phyloP scores from a whole-genome alignment of 2,888 invertebrate species.

The Chydorus sphaericus region DNA sequence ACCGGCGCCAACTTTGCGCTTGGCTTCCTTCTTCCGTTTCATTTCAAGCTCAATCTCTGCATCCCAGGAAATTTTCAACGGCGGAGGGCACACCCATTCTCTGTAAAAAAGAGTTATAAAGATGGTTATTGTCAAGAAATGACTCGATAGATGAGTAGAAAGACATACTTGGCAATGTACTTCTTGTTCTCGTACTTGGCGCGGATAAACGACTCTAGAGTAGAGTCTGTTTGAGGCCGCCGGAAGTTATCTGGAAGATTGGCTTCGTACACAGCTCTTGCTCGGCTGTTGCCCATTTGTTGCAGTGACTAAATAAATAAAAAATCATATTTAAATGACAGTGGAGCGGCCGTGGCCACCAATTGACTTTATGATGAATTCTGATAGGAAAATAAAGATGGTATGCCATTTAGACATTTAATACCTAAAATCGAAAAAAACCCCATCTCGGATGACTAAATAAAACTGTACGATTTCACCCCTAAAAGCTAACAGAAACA shows the following conservation, averaged over 20 bases:
- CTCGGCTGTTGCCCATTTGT: slow-evolving; percentile 96
- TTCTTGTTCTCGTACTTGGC: slow-evolving; percentile 98
- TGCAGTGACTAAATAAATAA: slow-evolving; percentile 58
- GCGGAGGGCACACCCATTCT: slow-evolving; percentile 82
- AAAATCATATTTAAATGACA: too few relatives aligned
- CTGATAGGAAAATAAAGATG: too few relatives aligned
- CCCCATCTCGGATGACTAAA: too few relatives aligned
- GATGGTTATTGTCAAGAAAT: neutral
- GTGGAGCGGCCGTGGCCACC: too few relatives aligned
- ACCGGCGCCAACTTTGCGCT: slow-evolving; percentile 32
- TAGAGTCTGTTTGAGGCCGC: slow-evolving; percentile 84
- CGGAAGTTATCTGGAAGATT: slow-evolving; percentile 90
- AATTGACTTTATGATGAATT: too few relatives aligned
- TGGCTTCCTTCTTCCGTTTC: slow-evolving; percentile 55
- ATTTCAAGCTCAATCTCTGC: slow-evolving; percentile 76
- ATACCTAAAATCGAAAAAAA: too few relatives aligned
- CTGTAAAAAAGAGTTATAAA: slow-evolving; percentile 19
- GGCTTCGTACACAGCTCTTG: slow-evolving; percentile 92
- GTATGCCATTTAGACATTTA: too few relatives aligned
- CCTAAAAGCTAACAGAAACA: too few relatives aligned
- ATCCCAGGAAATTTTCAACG: slow-evolving; percentile 72
- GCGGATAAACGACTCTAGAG: slow-evolving; percentile 87
- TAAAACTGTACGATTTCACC: too few relatives aligned
- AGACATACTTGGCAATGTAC: slow-evolving; percentile 63
- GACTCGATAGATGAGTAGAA: neutral